Conservation (phyloP, 2,888 invertebrate species). For the Scrobipalpa costella region DNA sequence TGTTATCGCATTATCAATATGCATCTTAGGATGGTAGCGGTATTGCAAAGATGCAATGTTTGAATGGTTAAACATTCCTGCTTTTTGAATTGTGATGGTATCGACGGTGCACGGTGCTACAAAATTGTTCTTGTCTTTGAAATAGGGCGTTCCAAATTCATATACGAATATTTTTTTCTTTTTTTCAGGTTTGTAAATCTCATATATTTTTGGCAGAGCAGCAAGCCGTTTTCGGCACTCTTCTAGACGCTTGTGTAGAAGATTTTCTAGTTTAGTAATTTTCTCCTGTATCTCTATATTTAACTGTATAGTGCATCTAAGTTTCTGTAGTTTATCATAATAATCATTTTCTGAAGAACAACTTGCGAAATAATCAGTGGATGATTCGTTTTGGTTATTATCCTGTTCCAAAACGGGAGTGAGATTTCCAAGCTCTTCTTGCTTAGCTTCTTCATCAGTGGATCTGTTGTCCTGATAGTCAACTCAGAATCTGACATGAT, state of each 20-base stretch:
- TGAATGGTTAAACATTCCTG: conserved; percentile 70
- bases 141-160: conserved; percentile 82
- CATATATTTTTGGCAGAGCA: conserved; percentile 37
- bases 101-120: conserved; percentile 82
- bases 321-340: no score
- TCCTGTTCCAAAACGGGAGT: no score
- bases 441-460: no score
- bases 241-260: conserved; percentile 49
- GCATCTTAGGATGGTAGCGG: not conserved
- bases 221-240: conserved; percentile 59
- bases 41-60: conserved; percentile 55
- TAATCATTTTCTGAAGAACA: no score
- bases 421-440: no score
- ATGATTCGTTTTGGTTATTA: no score
- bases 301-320: conserved; percentile 54
- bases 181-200: not conserved
- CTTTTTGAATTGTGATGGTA: conserved; percentile 62
- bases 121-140: conserved; percentile 82
- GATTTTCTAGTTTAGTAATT: conserved; percentile 53
- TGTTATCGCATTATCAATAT: not conserved
- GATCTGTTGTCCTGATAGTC: no score
- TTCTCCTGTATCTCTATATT: conserved; percentile 66
- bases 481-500: no score
- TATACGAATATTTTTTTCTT: conserved; percentile 45
- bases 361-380: no score